Conservation (phyloP, 2,888 invertebrate genomes). For the Melanchra persicariae region DNA sequence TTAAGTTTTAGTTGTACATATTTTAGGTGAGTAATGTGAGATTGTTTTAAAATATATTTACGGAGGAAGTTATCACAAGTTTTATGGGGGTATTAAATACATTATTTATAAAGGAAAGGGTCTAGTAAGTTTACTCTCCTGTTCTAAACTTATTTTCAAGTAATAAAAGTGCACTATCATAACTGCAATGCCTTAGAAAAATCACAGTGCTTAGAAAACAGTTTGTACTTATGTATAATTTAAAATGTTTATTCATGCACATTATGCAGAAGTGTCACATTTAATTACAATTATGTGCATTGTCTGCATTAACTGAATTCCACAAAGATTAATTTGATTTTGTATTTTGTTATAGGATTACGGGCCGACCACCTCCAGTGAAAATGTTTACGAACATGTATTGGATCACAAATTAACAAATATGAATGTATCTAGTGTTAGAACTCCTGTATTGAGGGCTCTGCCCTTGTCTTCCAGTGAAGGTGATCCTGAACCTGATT, state of each 20-base stretch:
- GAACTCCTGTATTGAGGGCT: constrained; percentile 86
- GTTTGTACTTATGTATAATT: constrained; percentile 42
- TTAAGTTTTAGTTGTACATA: constrained; percentile 59
- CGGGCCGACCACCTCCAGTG: constrained; percentile 90
- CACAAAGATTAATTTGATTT: constrained; percentile 44
- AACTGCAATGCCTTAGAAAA: constrained; percentile 1
- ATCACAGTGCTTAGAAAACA: constrained; percentile 17
- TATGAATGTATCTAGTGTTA: constrained; percentile 87
- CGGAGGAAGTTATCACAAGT: constrained; percentile 26
- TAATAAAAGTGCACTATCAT: constrained; percentile 14
- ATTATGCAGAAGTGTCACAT: constrained; percentile 38
- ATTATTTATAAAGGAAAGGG: constrained; percentile 11
- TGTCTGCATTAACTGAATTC: constrained; percentile 23
- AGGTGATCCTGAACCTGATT: constrained; percentile 87
- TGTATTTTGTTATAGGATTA: constrained; percentile 86
- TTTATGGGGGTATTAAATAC: constrained; percentile 31
- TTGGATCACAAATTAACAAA: constrained; percentile 88
- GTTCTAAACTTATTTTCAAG: background rate
- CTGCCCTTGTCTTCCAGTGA: constrained; percentile 82
- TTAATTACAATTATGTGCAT: constrained; percentile 39
- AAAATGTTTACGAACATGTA: constrained; percentile 86
- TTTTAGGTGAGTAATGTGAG: constrained; percentile 68
- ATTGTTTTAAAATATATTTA: constrained; percentile 55
- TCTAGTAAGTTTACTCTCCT: background rate
- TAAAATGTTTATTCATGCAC: constrained; percentile 41